A percentile compares a stretch with the other conserved stretches of the same genome.
These are phyloP conservation scores for Chouioia cunea DNA, from an alignment of 2,888 invertebrate genomes.

Conservation along the genomic window DNA sequence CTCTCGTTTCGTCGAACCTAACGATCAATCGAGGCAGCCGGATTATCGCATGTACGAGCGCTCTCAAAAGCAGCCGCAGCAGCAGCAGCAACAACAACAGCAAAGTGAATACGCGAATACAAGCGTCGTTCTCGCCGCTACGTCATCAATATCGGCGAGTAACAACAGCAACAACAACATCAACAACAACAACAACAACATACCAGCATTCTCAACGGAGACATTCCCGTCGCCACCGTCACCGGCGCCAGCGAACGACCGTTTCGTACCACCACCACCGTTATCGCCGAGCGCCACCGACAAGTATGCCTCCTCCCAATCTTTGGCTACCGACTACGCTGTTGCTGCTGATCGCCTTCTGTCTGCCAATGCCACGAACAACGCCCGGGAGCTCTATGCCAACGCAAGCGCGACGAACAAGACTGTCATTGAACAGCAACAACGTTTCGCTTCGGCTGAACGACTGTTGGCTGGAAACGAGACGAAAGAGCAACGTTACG, in stretches of 20 bases:
- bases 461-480: conserved; percentile 40
- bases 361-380: conserved; percentile 58
- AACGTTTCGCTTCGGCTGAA: conserved; percentile 43
- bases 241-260: conserved; percentile 72
- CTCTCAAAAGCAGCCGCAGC: conserved; percentile 39
- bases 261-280: conserved; percentile 75
- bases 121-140: conserved; percentile 51
- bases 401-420: conserved; percentile 48
- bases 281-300: conserved; percentile 74
- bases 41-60: conserved; percentile 17
- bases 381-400: conserved; percentile 51
- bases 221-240: conserved; percentile 72
- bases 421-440: conserved; percentile 57
- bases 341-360: conserved; percentile 58
- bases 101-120: conserved; percentile 56
- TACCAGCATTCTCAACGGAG: conserved; percentile 69
- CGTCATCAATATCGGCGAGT: not conserved
- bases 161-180: conserved; percentile 13
- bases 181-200: not conserved
- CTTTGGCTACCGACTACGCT: conserved; percentile 63
- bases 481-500: conserved; percentile 60
- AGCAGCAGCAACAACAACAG: conserved; percentile 33
- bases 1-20: not conserved
- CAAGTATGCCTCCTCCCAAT: conserved; percentile 66
- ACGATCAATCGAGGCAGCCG: conserved; percentile 20